phyloP scores from a whole-genome alignment of 2,113 vertebrate genomes.

The Archocentrus centrarchus region DNA sequence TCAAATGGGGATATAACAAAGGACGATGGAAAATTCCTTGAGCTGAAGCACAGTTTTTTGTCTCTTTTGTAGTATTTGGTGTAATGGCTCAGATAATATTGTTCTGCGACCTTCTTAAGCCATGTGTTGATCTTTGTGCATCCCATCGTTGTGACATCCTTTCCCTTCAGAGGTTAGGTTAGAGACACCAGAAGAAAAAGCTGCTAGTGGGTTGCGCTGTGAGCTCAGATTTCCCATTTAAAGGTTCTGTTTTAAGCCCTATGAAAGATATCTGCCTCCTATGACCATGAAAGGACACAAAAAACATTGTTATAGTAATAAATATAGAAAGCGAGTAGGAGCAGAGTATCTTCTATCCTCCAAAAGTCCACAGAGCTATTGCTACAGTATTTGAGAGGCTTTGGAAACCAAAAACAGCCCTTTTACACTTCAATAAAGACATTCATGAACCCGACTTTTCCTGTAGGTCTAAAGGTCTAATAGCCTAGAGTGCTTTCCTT shows the following conservation, averaged over 20 bases:
- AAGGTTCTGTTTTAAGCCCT: slow-evolving; percentile 39
- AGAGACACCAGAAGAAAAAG: slow-evolving; percentile 13
- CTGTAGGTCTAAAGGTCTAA: slow-evolving; percentile 48
- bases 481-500: slow-evolving; percentile 64
- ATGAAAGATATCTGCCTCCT: slow-evolving; percentile 45
- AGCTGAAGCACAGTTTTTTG: background rate
- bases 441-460: slow-evolving; percentile 46
- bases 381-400: slow-evolving; percentile 20
- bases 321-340: slow-evolving; percentile 6
- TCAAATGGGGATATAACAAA: slow-evolving; percentile 1
- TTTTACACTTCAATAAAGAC: slow-evolving; percentile 59
- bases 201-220: slow-evolving; percentile 8
- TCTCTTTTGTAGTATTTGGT: background rate
- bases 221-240: slow-evolving; percentile 42
- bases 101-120: slow-evolving; percentile 1
- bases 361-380: slow-evolving; percentile 21
- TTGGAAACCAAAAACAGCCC: slow-evolving; percentile 37
- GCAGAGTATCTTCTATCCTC: background rate
- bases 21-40: background rate
- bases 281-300: slow-evolving; percentile 14
- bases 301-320: slow-evolving; percentile 20
- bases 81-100: background rate
- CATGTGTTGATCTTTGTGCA: slow-evolving; percentile 17
- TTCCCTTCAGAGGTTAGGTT: slow-evolving; percentile 12
- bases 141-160: background rate